Percentiles rank a stretch among this genome's conserved stretches.
phyloP scores from a whole-genome alignment of 2,113 vertebrate species.

The Uria lomvia region DNA sequence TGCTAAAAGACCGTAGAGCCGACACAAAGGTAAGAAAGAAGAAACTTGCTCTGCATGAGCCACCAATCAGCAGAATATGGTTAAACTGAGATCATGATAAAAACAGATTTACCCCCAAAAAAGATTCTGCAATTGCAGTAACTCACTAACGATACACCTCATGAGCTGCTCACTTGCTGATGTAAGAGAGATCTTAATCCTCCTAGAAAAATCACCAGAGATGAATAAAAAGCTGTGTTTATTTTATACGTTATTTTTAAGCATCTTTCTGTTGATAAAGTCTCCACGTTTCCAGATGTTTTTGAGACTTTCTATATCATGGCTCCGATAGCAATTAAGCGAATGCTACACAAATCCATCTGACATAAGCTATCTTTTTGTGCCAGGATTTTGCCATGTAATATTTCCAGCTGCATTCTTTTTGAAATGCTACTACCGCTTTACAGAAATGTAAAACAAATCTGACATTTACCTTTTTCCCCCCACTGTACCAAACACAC shows the following conservation, averaged over 20 bases:
- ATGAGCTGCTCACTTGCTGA: not conserved
- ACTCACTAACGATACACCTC: not conserved
- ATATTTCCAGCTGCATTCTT: not conserved
- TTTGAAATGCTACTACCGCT: slow-evolving; percentile 8
- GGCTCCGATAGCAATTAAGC: slow-evolving; percentile 4
- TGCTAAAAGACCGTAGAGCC: not conserved
- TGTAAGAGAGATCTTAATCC: not conserved
- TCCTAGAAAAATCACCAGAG: not conserved
- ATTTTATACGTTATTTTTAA: not conserved
- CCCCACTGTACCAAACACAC: not conserved
- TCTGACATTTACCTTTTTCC: slow-evolving; percentile 16
- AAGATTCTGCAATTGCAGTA: not conserved
- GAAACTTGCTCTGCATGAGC: not conserved
- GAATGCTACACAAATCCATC: not conserved
- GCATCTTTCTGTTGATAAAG: not conserved
- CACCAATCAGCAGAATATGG: not conserved
- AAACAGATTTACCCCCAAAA: not conserved
- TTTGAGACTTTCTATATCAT: not conserved
- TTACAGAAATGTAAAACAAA: slow-evolving; percentile 40
- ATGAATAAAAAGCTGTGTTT: not conserved
- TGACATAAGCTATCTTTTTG: not conserved
- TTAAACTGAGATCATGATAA: not conserved
- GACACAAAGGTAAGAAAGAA: not conserved
- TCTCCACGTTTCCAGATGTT: not conserved
- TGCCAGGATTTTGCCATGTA: not conserved